These are phyloP conservation scores for Megalonaias nervosa DNA, from an alignment of 1,140 invertebrate species.

Conservation along the genomic window DNA sequence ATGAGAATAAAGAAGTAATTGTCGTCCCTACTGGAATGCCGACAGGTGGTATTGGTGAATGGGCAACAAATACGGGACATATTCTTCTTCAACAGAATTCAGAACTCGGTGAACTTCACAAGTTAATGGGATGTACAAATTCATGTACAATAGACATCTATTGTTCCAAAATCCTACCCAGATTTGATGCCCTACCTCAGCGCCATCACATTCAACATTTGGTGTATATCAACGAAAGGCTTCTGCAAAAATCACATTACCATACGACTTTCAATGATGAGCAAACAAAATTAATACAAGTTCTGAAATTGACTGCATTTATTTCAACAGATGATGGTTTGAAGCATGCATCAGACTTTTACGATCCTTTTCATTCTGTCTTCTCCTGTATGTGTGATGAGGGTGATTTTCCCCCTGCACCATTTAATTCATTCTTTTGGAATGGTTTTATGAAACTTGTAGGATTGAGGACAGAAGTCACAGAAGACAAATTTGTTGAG, in stretches of 20 bases:
- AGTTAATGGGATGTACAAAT: background rate
- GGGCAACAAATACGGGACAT: background rate
- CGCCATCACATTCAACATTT: background rate
- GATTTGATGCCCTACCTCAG: background rate
- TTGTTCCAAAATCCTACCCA: background rate
- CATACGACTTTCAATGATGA: background rate
- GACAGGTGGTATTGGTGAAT: conserved; percentile 7
- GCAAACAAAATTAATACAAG: background rate
- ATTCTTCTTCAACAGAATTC: background rate
- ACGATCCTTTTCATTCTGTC: background rate
- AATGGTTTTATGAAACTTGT: conserved; percentile 12
- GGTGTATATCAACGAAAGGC: background rate
- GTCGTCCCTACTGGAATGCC: conserved; percentile 4
- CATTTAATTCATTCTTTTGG: conserved; percentile 4
- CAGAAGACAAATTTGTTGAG: conserved; percentile 8
- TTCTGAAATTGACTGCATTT: conserved; percentile 6
- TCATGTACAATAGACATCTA: background rate
- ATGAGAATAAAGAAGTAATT: background rate
- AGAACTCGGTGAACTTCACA: background rate
- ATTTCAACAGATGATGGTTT: background rate
- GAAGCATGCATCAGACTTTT: conserved; percentile 9
- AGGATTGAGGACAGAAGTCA: conserved; percentile 11
- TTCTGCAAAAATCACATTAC: background rate
- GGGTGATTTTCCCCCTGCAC: conserved; percentile 3
- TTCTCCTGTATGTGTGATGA: conserved; percentile 8